Percentiles rank a stretch among this genome's conserved stretches.
Evolutionary conservation across 2,888 invertebrate species (phyloP).

Genomic region (Pristionchus arcanus): DNA sequence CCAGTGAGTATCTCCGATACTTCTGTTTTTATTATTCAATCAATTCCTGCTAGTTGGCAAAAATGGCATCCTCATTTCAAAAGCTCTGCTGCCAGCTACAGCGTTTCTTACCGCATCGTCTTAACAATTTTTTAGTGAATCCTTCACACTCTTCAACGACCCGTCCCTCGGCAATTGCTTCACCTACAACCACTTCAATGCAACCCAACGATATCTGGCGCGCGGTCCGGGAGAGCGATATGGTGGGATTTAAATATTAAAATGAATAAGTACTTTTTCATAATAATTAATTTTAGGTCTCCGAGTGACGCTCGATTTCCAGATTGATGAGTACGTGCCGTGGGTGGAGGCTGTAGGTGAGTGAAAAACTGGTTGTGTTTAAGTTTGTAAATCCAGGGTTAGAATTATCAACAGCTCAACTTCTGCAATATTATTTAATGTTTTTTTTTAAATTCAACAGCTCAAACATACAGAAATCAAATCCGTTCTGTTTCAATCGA

Average conservation of each 20-base stretch:
- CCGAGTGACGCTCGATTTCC: neutral
- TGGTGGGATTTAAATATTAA: neutral
- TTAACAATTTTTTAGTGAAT: slow-evolving; percentile 29
- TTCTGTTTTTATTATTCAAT: neutral
- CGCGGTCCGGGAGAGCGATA: neutral
- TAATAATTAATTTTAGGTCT: slow-evolving; percentile 43
- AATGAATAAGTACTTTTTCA: neutral
- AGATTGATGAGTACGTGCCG: slow-evolving; percentile 33
- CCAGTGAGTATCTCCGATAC: neutral
- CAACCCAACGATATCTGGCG: neutral
- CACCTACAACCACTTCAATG: slow-evolving; percentile 54
- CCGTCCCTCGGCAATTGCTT: slow-evolving; percentile 56
- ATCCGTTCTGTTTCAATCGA: no score
- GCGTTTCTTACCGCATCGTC: no score
- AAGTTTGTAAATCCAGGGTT: no score
- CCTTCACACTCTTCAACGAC: slow-evolving; percentile 39
- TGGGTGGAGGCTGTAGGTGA: slow-evolving; percentile 52
- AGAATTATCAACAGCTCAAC: no score
- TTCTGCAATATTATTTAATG: no score
- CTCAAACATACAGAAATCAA: no score
- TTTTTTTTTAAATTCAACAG: no score
- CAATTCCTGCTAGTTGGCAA: neutral
- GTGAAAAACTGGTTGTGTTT: neutral
- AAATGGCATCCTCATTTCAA: neutral
- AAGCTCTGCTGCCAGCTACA: neutral